phyloP scores from a whole-genome alignment of 2,113 vertebrate genomes.

The Seriola aureovittata region DNA sequence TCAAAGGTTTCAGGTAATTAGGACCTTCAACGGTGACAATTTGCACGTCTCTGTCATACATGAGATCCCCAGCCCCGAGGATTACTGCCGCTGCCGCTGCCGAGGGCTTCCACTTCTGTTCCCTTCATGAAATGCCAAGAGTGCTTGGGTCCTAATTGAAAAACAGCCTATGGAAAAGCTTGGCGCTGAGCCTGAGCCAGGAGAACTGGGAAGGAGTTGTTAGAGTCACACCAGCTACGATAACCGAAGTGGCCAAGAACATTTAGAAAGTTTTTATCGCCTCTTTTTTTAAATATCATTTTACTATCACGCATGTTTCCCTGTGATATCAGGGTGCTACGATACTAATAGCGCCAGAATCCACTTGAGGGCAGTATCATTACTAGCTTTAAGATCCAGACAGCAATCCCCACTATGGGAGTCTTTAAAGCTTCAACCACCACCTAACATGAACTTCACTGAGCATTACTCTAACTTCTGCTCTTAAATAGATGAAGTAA shows the following conservation, averaged over 20 bases:
- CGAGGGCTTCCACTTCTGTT: constrained; percentile 51
- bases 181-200: constrained; percentile 48
- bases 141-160: constrained; percentile 56
- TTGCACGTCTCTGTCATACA: constrained; percentile 70
- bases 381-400: constrained; percentile 17
- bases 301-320: constrained; percentile 37
- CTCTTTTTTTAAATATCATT: constrained; percentile 35
- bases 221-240: constrained; percentile 69
- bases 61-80: constrained; percentile 29
- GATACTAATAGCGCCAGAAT: constrained; percentile 7
- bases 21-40: constrained; percentile 73
- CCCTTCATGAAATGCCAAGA: constrained; percentile 66
- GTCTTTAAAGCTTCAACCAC: constrained; percentile 33
- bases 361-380: constrained; percentile 78
- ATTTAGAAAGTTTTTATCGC: constrained; percentile 53
- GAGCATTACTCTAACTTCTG: constrained; percentile 32
- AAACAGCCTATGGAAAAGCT: constrained; percentile 62
- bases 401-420: constrained; percentile 30
- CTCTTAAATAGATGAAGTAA: constrained; percentile 51
- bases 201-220: constrained; percentile 61
- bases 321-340: constrained; percentile 19
- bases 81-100: constrained; percentile 30
- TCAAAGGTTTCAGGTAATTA: constrained; percentile 71
- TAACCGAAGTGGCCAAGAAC: constrained; percentile 60
- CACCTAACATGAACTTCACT: constrained; percentile 29